Percentiles rank a stretch among this genome's conserved stretches.
Evolutionary conservation across 2,113 vertebrate species (phyloP).

Genomic region (Xiphophorus maculatus): DNA sequence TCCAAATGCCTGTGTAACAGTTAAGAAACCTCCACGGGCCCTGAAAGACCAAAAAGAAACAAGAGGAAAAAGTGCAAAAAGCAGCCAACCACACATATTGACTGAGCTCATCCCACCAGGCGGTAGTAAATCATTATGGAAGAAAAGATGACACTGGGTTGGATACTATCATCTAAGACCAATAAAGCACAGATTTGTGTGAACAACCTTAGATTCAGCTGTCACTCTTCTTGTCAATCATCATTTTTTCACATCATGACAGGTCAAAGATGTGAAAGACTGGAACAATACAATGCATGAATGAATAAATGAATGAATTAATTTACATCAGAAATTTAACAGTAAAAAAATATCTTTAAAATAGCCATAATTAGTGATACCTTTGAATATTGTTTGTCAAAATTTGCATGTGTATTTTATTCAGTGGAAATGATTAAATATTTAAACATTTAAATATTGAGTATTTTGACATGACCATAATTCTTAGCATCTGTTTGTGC

Average conservation of each 20-base stretch:
- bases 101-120: slow-evolving; percentile 85
- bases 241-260: slow-evolving; percentile 44
- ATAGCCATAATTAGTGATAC: too few relatives aligned
- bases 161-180: slow-evolving; percentile 84
- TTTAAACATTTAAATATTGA: too few relatives aligned
- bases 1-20: slow-evolving; percentile 87
- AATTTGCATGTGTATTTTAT: too few relatives aligned
- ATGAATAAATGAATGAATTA: neutral
- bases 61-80: slow-evolving; percentile 77
- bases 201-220: slow-evolving; percentile 75
- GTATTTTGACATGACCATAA: too few relatives aligned
- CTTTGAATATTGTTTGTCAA: too few relatives aligned
- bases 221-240: slow-evolving; percentile 66
- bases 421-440: too few relatives aligned
- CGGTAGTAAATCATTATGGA: slow-evolving; percentile 90
- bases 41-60: slow-evolving; percentile 81
- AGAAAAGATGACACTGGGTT: slow-evolving; percentile 82
- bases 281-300: slow-evolving; percentile 7
- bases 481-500: too few relatives aligned
- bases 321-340: too few relatives aligned
- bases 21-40: slow-evolving; percentile 83
- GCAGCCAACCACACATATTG: slow-evolving; percentile 81
- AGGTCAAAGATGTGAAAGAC: slow-evolving; percentile 34
- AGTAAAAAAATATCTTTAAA: too few relatives aligned
- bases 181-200: slow-evolving; percentile 69